Evolutionary conservation across 2,797 vertebrate species (phyloP).

Genomic region (Chanos chanos): DNA sequence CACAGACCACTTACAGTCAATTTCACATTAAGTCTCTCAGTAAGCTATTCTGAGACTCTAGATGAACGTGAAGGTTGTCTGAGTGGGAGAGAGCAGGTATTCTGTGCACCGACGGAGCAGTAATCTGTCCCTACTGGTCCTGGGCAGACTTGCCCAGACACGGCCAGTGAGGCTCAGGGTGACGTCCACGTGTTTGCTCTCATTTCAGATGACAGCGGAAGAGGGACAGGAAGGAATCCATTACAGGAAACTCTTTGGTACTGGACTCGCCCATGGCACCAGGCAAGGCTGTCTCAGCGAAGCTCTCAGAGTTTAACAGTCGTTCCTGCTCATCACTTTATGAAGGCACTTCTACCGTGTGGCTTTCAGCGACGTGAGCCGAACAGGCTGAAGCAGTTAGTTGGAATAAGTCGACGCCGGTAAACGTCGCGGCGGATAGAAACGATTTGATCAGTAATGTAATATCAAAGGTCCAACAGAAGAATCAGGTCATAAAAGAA

Average conservation of each 20-base stretch:
- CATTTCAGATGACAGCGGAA: constrained; percentile 48
- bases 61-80: too few species aligned
- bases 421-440: too few species aligned
- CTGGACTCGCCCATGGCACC: constrained; percentile 38
- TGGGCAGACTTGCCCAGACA: constrained; percentile 31
- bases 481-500: too few species aligned
- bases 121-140: not conserved
- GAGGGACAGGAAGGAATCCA: constrained; percentile 27
- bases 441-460: too few species aligned
- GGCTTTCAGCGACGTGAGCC: too few species aligned
- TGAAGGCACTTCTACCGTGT: constrained; percentile 12
- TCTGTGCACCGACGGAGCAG: not conserved
- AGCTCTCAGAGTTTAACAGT: constrained; percentile 40
- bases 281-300: constrained; percentile 45
- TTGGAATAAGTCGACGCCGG: too few species aligned
- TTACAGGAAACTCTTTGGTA: constrained; percentile 43
- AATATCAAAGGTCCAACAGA: too few species aligned
- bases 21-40: too few species aligned
- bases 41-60: too few species aligned
- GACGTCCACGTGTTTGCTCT: constrained; percentile 45
- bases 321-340: constrained; percentile 37
- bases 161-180: constrained; percentile 18
- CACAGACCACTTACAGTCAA: too few species aligned
- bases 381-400: too few species aligned
- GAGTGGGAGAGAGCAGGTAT: too few species aligned